phyloP scores from a whole-genome alignment of 2,113 vertebrate genomes.

The Cololabis saira region DNA sequence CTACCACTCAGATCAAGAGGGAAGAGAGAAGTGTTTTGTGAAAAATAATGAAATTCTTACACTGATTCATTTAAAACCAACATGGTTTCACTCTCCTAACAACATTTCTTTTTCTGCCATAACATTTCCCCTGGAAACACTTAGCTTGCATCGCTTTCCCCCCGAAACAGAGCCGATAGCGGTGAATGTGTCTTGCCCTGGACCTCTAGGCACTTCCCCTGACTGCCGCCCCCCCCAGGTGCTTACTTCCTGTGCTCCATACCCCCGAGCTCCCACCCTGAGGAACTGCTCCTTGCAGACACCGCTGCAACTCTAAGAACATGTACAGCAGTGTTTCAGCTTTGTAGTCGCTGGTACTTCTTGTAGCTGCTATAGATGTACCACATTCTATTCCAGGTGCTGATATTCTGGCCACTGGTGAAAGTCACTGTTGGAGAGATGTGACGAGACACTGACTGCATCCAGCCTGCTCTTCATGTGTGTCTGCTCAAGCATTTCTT shows the following conservation, averaged over 20 bases:
- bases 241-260: slow-evolving; percentile 72
- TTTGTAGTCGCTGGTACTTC: slow-evolving; percentile 46
- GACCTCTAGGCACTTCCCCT: slow-evolving; percentile 76
- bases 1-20: not conserved
- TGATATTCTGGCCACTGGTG: slow-evolving; percentile 23
- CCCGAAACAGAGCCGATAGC: slow-evolving; percentile 60
- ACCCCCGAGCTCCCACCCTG: slow-evolving; percentile 65
- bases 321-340: slow-evolving; percentile 13
- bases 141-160: slow-evolving; percentile 50
- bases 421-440: not conserved
- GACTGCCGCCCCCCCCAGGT: slow-evolving; percentile 69
- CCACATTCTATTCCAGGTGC: not conserved
- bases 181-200: slow-evolving; percentile 55
- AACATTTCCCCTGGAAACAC: slow-evolving; percentile 63
- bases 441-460: not conserved
- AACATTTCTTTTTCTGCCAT: slow-evolving; percentile 33
- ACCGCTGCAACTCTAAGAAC: slow-evolving; percentile 72
- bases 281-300: slow-evolving; percentile 63
- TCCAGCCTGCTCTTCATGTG: not conserved
- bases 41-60: slow-evolving; percentile 33
- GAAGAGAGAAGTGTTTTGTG: not conserved
- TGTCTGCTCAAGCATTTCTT: slow-evolving; percentile 33
- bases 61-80: slow-evolving; percentile 18
- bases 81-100: slow-evolving; percentile 37
- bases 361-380: slow-evolving; percentile 22